Percentiles rank a stretch among this genome's conserved stretches.
phyloP scores from a whole-genome alignment of 2,113 vertebrate species.

The Paramisgurnus dabryanus region DNA sequence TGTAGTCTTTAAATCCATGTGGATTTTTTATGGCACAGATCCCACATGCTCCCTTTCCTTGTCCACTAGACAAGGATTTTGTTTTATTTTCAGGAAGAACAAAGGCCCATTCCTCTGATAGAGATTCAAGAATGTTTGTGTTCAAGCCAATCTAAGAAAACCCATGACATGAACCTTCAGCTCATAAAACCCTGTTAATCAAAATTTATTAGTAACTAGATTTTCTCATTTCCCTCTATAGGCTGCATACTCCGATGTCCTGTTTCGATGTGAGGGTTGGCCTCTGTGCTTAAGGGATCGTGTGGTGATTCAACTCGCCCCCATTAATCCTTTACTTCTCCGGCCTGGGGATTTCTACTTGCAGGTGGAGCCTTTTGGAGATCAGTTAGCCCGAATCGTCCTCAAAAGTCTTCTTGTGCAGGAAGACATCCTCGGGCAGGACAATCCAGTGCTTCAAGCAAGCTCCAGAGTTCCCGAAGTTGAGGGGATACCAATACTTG shows the following conservation, averaged over 20 bases:
- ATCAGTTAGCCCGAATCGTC: conserved; percentile 82
- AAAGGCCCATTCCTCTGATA: conserved; percentile 23
- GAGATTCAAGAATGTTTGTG: conserved; percentile 14
- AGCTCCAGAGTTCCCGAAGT: conserved; percentile 64
- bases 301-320: conserved; percentile 86
- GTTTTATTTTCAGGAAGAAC: conserved; percentile 41
- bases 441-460: conserved; percentile 40
- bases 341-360: conserved; percentile 93
- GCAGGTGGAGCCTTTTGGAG: conserved; percentile 84
- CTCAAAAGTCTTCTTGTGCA: conserved; percentile 83
- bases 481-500: conserved; percentile 80
- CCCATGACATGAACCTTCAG: too few relatives aligned
- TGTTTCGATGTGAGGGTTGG: conserved; percentile 94
- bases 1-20: conserved; percentile 28
- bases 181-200: too few relatives aligned
- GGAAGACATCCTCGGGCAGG: conserved; percentile 67
- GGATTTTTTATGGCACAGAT: conserved; percentile 35
- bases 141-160: conserved; percentile 1
- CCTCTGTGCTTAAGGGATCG: conserved; percentile 87
- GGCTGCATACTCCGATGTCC: conserved; percentile 84
- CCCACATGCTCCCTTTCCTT: conserved; percentile 25
- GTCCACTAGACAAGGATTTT: conserved; percentile 34
- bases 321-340: conserved; percentile 86
- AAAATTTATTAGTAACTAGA: neutral
- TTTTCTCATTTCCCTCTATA: conserved; percentile 54